phyloP scores from a whole-genome alignment of 2,113 vertebrate genomes.

The Steatornis caripensis region DNA sequence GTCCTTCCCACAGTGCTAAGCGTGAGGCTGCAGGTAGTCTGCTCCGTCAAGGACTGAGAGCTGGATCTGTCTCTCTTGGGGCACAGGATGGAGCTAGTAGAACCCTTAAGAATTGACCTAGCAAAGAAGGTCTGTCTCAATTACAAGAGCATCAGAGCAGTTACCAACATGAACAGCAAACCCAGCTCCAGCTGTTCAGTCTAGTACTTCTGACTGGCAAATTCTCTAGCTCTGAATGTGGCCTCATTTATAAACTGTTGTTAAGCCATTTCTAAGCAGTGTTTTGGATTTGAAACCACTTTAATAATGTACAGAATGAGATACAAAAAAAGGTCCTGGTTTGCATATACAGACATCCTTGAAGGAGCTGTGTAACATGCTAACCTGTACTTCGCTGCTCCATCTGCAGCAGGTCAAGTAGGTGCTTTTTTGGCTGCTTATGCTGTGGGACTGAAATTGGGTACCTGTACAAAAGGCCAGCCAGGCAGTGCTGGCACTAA shows the following conservation, averaged over 20 bases:
- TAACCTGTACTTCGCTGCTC: background rate
- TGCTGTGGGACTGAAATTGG: rapidly evolving
- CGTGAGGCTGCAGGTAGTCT: background rate
- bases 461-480: background rate
- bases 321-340: background rate
- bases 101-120: background rate
- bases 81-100: background rate
- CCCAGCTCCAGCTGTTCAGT: background rate
- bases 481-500: background rate
- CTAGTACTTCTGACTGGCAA: background rate
- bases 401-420: rapidly evolving
- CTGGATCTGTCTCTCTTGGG: background rate
- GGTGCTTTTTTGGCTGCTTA: background rate
- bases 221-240: background rate
- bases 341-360: background rate
- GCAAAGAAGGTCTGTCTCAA: background rate
- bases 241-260: background rate
- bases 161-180: background rate
- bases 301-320: background rate
- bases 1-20: background rate
- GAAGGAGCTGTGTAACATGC: background rate
- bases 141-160: background rate
- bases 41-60: rapidly evolving
- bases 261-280: background rate
- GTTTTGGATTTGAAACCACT: background rate